Conservation (phyloP, 2,113 vertebrate genomes). For the Amblyornis subalaris region DNA sequence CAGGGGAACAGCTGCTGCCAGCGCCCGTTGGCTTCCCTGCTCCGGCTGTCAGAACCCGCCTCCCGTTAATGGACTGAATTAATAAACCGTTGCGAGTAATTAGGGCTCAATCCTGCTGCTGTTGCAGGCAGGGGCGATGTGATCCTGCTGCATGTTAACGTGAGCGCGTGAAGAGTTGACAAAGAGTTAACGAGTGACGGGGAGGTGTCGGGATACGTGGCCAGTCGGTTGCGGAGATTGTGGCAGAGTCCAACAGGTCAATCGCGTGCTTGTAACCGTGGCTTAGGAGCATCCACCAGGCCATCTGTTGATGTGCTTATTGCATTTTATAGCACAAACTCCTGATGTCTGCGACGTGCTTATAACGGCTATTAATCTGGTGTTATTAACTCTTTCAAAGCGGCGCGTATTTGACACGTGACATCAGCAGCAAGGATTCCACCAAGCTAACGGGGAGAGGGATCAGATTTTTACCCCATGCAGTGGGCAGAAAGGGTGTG, state of each 20-base stretch:
- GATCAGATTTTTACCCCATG: neutral
- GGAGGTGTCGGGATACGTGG: neutral
- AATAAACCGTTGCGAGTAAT: neutral
- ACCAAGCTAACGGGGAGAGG: neutral
- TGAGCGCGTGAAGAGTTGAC: neutral
- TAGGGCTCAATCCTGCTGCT: neutral
- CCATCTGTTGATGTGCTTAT: constrained; percentile 42
- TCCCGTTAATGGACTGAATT: neutral
- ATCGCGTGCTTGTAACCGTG: neutral
- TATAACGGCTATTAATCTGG: neutral
- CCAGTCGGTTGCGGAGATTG: neutral
- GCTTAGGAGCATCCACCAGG: constrained; percentile 31
- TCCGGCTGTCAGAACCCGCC: neutral
- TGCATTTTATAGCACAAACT: constrained; percentile 11
- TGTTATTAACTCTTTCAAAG: neutral
- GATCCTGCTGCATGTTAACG: neutral
- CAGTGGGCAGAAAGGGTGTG: neutral
- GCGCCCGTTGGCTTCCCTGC: neutral
- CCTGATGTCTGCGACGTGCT: neutral
- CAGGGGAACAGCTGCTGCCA: neutral
- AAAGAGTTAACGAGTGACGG: constrained; percentile 35
- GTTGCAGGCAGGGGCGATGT: neutral
- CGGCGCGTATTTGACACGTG: accelerated
- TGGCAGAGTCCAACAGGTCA: constrained; percentile 40
- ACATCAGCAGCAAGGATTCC: neutral